Base-by-base conservation (phyloP, 1,140 invertebrate genomes). In the Saxidomus purpurata region DNA sequence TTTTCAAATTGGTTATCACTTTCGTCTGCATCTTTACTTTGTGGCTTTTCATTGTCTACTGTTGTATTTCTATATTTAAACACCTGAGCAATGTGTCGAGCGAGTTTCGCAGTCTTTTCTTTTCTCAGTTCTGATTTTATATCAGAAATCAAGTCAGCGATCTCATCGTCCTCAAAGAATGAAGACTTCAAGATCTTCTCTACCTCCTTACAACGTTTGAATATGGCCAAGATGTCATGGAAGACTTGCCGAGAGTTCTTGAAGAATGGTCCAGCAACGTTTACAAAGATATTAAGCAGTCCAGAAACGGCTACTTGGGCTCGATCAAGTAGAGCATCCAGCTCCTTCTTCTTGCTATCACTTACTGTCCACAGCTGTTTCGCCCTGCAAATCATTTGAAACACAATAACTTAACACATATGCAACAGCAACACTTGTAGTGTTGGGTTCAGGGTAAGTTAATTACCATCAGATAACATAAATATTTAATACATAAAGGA, bases 161-260 rank as follows among this genome's bases (percentile, higher is more conserved):
- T 86, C 52, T 93, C 92, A 11, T 91, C 79, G 59, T 92, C 93
- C 40, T 92, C 87, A 84, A 94, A 94, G 76, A 92, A 94, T 19
- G 87, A 92, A 2, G 94, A 92, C 92, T 98, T 97, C 38, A 97
- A 95, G 71, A 94, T 93, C 80, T 94, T 95, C 89, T 96, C 95
- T 63, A 94, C 87, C 80, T 95, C 94, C 71, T 94, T 91, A 63
- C 95, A 95, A 43, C 87, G 91, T 47, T 90, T 91, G 71, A 94
- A 93, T 8, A 94, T 92, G n/a, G 90, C 88, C 28, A 95, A 89
- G 25, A 95, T 92, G 71, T 93, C 91, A 49, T 92, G 82, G 63
- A 92, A 87, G 28, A 87, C 71, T 69, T 87, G 81, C 31, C 85
- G 28, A 31, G 55, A 63, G 67, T 77, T 83, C 34, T 91, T 74